phyloP scores from a whole-genome alignment of 2,113 vertebrate species.

The Ascaphus truei region DNA sequence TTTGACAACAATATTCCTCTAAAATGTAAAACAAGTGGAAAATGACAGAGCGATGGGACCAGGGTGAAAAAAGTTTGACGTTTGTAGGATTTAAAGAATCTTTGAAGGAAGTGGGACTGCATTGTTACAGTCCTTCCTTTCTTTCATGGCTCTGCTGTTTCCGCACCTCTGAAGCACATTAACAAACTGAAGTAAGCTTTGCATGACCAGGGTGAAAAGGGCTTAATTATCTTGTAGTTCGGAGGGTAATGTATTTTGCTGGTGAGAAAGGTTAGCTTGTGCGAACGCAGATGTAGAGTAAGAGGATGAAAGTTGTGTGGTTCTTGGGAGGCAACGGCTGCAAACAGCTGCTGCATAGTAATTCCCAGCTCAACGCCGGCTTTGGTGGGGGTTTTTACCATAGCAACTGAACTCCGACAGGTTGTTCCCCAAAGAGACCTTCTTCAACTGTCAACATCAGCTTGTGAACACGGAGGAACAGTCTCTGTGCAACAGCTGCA shows the following conservation, averaged over 20 bases:
- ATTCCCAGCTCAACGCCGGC: constrained; percentile 46
- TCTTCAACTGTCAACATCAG: constrained; percentile 46
- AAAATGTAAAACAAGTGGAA: no score
- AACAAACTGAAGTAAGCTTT: constrained; percentile 44
- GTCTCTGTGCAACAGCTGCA: background rate
- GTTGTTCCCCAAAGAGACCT: constrained; percentile 48
- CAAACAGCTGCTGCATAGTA: constrained; percentile 56
- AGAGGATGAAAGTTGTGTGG: constrained; percentile 34
- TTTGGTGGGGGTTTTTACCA: constrained; percentile 46
- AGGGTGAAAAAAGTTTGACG: no score
- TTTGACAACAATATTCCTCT: no score
- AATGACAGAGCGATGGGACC: no score
- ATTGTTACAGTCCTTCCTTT: no score
- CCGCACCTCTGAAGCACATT: constrained; percentile 10
- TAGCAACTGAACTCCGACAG: constrained; percentile 49
- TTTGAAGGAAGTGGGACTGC: no score
- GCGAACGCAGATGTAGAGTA: background rate
- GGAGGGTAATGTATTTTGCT: constrained; percentile 36
- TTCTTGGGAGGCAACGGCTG: constrained; percentile 44
- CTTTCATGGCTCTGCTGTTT: constrained; percentile 44
- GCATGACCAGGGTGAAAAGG: constrained; percentile 13
- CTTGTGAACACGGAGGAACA: constrained; percentile 47
- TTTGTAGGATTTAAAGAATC: no score
- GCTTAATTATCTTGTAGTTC: constrained; percentile 40
- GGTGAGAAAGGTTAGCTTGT: constrained; percentile 34